A percentile compares a stretch with the other conserved stretches of the same genome.
phyloP scores from a whole-genome alignment of 2,797 vertebrate species.

The Huso huso region DNA sequence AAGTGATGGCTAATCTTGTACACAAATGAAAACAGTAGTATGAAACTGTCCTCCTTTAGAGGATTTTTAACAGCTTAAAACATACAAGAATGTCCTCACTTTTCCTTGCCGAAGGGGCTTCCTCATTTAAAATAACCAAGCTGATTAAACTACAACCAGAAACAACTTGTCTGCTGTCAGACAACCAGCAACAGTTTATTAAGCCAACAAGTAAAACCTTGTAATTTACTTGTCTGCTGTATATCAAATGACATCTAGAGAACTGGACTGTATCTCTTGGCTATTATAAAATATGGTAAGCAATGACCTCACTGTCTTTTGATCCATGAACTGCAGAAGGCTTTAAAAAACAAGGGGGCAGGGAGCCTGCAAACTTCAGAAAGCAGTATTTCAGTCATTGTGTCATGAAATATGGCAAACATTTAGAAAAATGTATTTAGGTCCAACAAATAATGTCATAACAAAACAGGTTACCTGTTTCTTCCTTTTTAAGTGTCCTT shows the following conservation, averaged over 20 bases:
- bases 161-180: slow-evolving; percentile 44
- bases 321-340: neutral
- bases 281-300: neutral
- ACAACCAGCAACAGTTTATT: slow-evolving; percentile 49
- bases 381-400: too few relatives aligned
- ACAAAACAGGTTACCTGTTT: too few relatives aligned
- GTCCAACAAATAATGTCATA: too few relatives aligned
- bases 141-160: slow-evolving; percentile 51
- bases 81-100: too few relatives aligned
- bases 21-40: too few relatives aligned
- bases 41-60: too few relatives aligned
- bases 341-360: neutral
- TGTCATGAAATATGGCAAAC: too few relatives aligned
- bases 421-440: too few relatives aligned
- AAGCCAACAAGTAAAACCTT: slow-evolving; percentile 43
- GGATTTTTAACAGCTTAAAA: too few relatives aligned
- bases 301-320: neutral
- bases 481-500: too few relatives aligned
- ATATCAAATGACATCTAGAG: slow-evolving; percentile 31
- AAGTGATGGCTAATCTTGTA: too few relatives aligned
- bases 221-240: slow-evolving; percentile 56
- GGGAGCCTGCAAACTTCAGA: too few relatives aligned
- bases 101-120: neutral
- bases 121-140: slow-evolving; percentile 23
- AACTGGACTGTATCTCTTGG: slow-evolving; percentile 2